These are phyloP conservation scores for Hippolais icterina DNA, from an alignment of 2,113 vertebrate genomes.

Conservation along the genomic window DNA sequence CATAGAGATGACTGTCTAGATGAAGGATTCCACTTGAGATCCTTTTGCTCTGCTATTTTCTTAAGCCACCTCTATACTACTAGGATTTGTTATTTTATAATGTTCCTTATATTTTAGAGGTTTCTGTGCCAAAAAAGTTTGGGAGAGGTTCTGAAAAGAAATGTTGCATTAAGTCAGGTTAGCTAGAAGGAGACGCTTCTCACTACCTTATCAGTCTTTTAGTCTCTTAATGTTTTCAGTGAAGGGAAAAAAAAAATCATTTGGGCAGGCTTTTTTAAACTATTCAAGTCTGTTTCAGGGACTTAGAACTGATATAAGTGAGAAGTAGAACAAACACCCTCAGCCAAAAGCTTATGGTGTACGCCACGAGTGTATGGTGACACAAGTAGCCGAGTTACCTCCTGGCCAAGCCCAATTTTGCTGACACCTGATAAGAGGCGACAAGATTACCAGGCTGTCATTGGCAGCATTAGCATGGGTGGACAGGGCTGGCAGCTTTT, in stretches of 20 bases:
- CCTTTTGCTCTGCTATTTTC: background rate
- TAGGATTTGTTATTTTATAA: background rate
- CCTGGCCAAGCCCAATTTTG: background rate
- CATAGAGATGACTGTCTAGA: background rate
- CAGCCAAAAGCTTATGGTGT: fast-evolving
- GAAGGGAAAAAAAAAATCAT: background rate
- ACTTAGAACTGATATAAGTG: background rate
- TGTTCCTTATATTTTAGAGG: background rate
- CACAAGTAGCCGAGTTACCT: background rate
- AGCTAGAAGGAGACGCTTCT: background rate
- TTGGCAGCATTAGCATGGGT: background rate
- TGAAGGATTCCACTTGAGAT: background rate
- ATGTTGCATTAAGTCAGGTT: background rate
- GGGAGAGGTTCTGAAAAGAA: background rate
- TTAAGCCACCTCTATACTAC: background rate
- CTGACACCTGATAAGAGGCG: background rate
- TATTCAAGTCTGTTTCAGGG: background rate
- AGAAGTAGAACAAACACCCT: background rate
- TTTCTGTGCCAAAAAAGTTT: background rate
- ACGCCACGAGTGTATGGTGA: too few species aligned
- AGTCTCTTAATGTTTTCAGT: background rate
- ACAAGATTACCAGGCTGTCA: background rate
- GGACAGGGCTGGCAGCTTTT: background rate
- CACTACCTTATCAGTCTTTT: background rate
- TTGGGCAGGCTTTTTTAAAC: background rate